Evolutionary conservation across 2,113 vertebrate species (phyloP).

Genomic region (Pimephales promelas): DNA sequence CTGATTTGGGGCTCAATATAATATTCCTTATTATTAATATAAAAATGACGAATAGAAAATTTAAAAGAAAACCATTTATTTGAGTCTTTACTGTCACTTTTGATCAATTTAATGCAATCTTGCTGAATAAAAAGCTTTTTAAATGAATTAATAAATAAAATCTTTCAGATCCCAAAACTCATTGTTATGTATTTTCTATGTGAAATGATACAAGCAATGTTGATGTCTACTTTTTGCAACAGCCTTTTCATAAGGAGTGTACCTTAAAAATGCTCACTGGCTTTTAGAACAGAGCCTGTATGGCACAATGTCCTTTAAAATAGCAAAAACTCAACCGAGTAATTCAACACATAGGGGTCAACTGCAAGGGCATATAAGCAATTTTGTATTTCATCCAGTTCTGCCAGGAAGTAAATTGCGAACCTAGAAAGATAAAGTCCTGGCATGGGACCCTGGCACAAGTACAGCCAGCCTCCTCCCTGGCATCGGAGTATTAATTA

Average conservation of each 20-base stretch:
- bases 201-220: background rate
- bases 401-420: constrained; percentile 27
- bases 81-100: background rate
- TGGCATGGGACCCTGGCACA: constrained; percentile 18
- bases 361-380: background rate
- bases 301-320: background rate
- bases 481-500: constrained; percentile 30
- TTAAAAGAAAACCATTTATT: too few relatives aligned
- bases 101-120: background rate
- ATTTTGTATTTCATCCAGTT: background rate
- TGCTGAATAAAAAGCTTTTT: background rate
- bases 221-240: background rate
- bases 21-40: background rate
- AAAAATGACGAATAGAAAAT: background rate
- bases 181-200: background rate
- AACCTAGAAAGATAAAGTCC: constrained; percentile 31
- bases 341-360: constrained; percentile 9
- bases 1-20: background rate
- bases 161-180: background rate
- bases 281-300: background rate
- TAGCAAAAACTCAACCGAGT: background rate
- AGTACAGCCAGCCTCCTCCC: constrained; percentile 2
- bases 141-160: too few relatives aligned
- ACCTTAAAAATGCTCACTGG: background rate
- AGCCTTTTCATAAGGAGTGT: background rate